Evolutionary conservation across 2,888 invertebrate species (phyloP), one percentile per base, ranked within the genome.

Genomic region (Pseudococcus longispinus): DNA sequence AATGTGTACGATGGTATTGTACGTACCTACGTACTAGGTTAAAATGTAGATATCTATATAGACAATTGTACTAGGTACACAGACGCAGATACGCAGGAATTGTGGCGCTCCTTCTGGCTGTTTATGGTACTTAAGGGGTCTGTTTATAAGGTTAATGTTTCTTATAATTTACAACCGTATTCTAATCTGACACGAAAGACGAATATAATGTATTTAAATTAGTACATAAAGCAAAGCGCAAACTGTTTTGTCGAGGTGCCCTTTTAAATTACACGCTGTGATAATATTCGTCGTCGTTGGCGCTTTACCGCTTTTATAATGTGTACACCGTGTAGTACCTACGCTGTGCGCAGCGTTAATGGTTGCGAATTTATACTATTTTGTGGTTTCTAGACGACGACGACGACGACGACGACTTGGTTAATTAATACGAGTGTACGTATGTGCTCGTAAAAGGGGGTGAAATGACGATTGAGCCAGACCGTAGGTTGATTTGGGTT

Each of bases 191-290:
- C 65, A 23, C 55, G 84, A 84, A 37, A 84, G 84, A 84, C 84
- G 84, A 84, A 84, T 84, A 84, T 84, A 65, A 84, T 65, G 60
- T 65, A 65, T 84, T 84, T 84, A 84, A 84, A 84, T 65, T 84
- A 70, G 60, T 42, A 65, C 42, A 84, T 60, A 84, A 26, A 84
- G 51, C 84, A 46, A 84, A 84, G 70, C 29, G 70, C 55, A 55
- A 84, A 84, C 83, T 83, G 83, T 83, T 83, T 83, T 46, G 44
- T 55, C 84, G 70, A 29, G 70, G 70, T 70, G 70, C 29, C 70
- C 29, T 70, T 70, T 70, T 70, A 29, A 70, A 29, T 70, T 32
- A 29, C 29, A 70, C 26, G 29, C 70, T 26, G 70, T 18, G 70
- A 70, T 29, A 70, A 29, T 70, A 29, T 18, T 55, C 55, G 60